These are phyloP conservation scores for Strigops habroptila DNA, from an alignment of 2,113 vertebrate genomes.

Conservation along the genomic window DNA sequence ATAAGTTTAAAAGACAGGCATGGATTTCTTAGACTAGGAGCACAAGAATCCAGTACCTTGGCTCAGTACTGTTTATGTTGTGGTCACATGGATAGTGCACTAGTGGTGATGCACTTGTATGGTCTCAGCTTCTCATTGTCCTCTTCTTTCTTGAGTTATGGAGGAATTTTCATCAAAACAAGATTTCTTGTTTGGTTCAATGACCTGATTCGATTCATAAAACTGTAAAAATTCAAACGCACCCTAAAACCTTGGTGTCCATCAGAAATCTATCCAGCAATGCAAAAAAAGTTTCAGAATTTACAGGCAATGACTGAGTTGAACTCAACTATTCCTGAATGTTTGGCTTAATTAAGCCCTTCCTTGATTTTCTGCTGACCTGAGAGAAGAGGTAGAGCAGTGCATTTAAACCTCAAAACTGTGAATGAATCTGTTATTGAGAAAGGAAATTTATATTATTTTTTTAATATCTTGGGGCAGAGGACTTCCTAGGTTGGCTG, in stretches of 20 bases:
- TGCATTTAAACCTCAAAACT: not conserved
- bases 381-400: not conserved
- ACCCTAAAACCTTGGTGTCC: not conserved
- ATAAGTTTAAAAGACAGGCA: not conserved
- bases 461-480: not conserved
- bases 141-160: not conserved
- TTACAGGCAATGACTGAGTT: not conserved
- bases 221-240: not conserved
- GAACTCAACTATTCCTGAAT: not conserved
- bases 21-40: not conserved
- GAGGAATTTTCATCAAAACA: not conserved
- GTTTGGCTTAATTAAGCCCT: not conserved
- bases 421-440: not conserved
- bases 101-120: not conserved
- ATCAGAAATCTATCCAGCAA: not conserved
- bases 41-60: not conserved
- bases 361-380: not conserved
- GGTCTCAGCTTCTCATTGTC: not conserved
- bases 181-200: not conserved
- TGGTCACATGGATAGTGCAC: rapidly evolving
- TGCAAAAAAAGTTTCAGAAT: not conserved
- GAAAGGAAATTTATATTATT: not conserved
- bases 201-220: not conserved
- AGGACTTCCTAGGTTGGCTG: not conserved
- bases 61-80: not conserved